Evolutionary conservation across 2,113 vertebrate species (phyloP), one percentile per base, ranked within the genome.

Genomic region (Fulmarus glacialis): DNA sequence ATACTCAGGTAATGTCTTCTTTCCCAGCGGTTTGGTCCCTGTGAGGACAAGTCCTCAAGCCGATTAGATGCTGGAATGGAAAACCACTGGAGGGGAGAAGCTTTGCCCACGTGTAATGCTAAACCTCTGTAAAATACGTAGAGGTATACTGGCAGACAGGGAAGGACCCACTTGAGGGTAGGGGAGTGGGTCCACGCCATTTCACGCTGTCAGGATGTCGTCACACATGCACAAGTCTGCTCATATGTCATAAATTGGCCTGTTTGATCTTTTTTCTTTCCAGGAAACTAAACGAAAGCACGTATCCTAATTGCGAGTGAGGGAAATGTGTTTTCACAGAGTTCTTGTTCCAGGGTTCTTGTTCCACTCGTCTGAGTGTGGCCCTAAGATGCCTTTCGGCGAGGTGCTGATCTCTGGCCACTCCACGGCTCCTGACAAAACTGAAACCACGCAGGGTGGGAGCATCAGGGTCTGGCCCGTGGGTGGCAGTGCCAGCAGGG

Each of bases 221-320:
- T 55, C 59, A 66, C 52, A 56, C 14, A 5, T 36, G 20, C 38
- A 40, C 18, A 48, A 36, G 40, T 73, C 40, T 86, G 71, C 53
- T 92, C 30, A 5, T 17, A 16, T 63, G 66, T 63, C 62, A 36
- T 62, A 72, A 90, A 40, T 50, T 75, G 66, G 64, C 62, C 78
- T 24, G 29, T 82, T 82, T 52, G 67, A 47, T 56, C 36, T 20
- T 79, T 92, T 79, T 90, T 82, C 70, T 93, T 82, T 94, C 85
- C 73, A 56, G 74, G 52, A 88, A 90, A 50, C 62, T 32, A 45
- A 91, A 53, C 4, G 8, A 55, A 75, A 77, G 58, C 0, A 0
- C 1, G 0, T 71, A 45, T 47, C 42, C 38, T 45, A 90, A n/a
- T 47, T 67, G 70, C 0, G 3, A 70, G 63, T 0, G 0, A 78